A percentile compares a stretch with the other conserved stretches of the same genome.
Conservation (phyloP, 2,797 vertebrate species). For the Xenentodon cancila region DNA sequence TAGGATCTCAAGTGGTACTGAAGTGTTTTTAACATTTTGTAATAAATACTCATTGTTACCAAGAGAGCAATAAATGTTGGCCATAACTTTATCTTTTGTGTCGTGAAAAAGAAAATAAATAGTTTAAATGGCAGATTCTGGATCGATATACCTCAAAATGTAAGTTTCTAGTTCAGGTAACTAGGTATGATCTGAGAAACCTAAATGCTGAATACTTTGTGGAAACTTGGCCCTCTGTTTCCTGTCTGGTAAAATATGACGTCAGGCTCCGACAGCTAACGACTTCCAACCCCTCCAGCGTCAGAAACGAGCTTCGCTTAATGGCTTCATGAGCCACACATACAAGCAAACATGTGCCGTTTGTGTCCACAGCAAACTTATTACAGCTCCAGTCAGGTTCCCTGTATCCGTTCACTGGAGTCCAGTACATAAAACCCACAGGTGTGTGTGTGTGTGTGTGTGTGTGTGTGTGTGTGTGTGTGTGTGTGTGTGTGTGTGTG, state of each 20-base stretch:
- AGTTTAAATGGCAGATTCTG: too few relatives aligned
- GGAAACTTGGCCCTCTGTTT: constrained; percentile 5
- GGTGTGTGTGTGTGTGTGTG: constrained; percentile 17
- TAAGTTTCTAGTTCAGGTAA: too few relatives aligned
- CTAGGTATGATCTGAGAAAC: not conserved
- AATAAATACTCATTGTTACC: too few relatives aligned
- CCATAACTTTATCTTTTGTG: too few relatives aligned
- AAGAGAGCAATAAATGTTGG: too few relatives aligned
- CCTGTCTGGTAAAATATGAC: constrained; percentile 6
- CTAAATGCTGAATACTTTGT: not conserved
- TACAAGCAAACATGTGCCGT: constrained; percentile 14
- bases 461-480: constrained; percentile 19
- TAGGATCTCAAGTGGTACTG: too few relatives aligned
- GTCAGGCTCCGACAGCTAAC: not conserved
- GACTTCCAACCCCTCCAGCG: constrained; percentile 3
- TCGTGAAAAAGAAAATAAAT: too few relatives aligned
- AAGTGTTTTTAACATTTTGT: too few relatives aligned
- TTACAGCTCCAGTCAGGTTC: constrained; percentile 27
- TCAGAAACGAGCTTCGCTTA: constrained; percentile 6
- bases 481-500: too few relatives aligned
- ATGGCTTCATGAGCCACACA: constrained; percentile 34
- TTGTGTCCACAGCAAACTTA: constrained; percentile 27
- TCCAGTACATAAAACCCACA: constrained; percentile 32
- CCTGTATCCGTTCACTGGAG: constrained; percentile 18
- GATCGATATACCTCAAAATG: too few relatives aligned